phyloP scores from a whole-genome alignment of 2,113 vertebrate species.

The Dasyprocta punctata region DNA sequence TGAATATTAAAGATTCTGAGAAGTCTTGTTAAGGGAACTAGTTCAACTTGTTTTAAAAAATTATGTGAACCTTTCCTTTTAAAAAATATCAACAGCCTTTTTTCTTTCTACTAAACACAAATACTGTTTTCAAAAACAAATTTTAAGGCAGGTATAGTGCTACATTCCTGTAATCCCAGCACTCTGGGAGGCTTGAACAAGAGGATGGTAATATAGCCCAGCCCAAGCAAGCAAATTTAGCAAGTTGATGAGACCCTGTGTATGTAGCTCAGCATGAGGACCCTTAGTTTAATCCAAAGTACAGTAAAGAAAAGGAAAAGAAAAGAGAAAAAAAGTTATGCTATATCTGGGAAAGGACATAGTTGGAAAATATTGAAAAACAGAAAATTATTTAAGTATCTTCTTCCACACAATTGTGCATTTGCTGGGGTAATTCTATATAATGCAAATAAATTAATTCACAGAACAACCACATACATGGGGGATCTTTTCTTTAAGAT shows the following conservation, averaged over 20 bases:
- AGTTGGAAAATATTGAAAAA: constrained; percentile 37
- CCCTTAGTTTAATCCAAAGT: neutral
- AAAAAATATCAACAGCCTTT: neutral
- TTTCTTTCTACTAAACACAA: neutral
- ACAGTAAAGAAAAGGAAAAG: too few relatives aligned
- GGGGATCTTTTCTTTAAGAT: neutral
- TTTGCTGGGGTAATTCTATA: neutral
- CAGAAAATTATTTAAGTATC: constrained; percentile 1
- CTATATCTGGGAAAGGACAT: neutral
- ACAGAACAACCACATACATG: neutral
- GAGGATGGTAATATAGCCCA: too few relatives aligned
- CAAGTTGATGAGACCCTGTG: neutral
- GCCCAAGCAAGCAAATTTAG: neutral
- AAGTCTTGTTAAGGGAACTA: neutral
- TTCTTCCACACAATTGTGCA: neutral
- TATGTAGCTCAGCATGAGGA: neutral
- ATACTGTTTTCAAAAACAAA: constrained; percentile 26
- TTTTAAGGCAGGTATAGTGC: neutral
- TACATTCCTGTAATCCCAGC: neutral
- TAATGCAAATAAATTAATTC: neutral
- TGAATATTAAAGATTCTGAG: neutral
- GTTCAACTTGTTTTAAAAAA: neutral
- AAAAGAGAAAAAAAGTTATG: neutral
- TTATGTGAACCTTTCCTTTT: neutral
- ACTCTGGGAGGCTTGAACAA: neutral